phyloP scores from a whole-genome alignment of 2,113 vertebrate genomes.

The Butorides virescens region DNA sequence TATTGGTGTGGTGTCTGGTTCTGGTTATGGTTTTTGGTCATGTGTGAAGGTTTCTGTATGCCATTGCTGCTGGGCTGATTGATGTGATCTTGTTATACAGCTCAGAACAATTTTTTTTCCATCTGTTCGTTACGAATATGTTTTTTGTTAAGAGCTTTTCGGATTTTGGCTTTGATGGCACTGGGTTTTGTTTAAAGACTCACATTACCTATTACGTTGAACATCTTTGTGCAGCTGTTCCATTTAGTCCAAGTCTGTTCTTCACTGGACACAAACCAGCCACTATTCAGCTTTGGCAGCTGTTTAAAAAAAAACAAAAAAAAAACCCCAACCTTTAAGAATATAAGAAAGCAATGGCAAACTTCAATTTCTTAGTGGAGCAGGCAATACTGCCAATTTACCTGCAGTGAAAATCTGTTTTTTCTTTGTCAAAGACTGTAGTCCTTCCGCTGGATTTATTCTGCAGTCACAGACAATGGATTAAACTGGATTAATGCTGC shows the following conservation, averaged over 20 bases:
- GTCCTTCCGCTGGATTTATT: background rate
- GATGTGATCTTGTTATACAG: background rate
- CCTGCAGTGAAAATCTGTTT: background rate
- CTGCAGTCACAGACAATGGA: background rate
- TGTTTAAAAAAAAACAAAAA: background rate
- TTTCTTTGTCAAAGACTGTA: background rate
- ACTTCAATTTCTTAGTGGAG: background rate
- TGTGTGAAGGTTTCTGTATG: background rate
- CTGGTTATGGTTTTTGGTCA: background rate
- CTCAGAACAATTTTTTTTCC: background rate
- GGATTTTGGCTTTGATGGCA: background rate
- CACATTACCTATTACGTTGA: background rate
- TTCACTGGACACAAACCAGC: background rate
- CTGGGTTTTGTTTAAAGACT: background rate
- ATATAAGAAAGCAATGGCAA: background rate
- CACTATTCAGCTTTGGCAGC: background rate
- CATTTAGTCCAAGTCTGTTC: background rate
- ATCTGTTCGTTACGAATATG: background rate
- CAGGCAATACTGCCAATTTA: background rate
- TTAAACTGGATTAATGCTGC: background rate
- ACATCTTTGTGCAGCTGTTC: constrained; percentile 5
- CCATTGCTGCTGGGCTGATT: background rate
- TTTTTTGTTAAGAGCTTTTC: background rate
- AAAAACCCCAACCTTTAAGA: background rate
- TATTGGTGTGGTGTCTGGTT: background rate